Base-by-base conservation (phyloP, 92 coral and sea anemone genomes). In the Bergia puertoricense region DNA sequence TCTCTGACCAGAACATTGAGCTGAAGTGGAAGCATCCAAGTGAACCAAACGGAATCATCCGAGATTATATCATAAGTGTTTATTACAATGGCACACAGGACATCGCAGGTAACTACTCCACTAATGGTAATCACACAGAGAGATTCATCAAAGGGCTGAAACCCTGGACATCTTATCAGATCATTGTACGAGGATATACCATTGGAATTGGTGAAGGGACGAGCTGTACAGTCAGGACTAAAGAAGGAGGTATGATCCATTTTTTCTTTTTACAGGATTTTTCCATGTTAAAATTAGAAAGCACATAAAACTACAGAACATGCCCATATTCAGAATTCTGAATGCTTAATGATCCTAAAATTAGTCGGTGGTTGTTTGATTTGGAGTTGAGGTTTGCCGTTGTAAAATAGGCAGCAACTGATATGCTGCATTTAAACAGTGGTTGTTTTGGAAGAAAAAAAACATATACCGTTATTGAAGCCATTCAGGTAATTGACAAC, bases 21-120 rank as follows among this genome's bases (percentile, higher is more conserved):
- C n/a, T 80, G 6, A 80, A 54, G 41, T 80, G 84, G 71, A 80
- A 45, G 45, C 30, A 37, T 6, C 84, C 54, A 40, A 3, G 10
- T 5, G 75, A 81, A 8, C 43, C 84, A 1, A 81, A 81, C 45
- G 56, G 85, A 38, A 81, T 81, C 85, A 57, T 81, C 54, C 65
- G 85, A 81, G 6, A 41, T 18, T 81, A 81, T 54, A 36, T 16
- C 54, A 41, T 81, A 18, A 59, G 8, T 36, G 30, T 81, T 13
- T 39, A 16, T 66, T 54, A 41, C 75, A 81, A 66, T 2, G 16
- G 14, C 51, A 81, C 85, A 15, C 8, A 59, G 23, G 68, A 22
- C 42, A 38, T 81, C 4, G 37, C 39, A 22, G 74, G 57, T 36
- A 62, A 40, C 73, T 81, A 62, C 18, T 81, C 85, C 30, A 81